Base-by-base conservation (phyloP, 2,113 vertebrate genomes). In the Psephotus haematonotus region DNA sequence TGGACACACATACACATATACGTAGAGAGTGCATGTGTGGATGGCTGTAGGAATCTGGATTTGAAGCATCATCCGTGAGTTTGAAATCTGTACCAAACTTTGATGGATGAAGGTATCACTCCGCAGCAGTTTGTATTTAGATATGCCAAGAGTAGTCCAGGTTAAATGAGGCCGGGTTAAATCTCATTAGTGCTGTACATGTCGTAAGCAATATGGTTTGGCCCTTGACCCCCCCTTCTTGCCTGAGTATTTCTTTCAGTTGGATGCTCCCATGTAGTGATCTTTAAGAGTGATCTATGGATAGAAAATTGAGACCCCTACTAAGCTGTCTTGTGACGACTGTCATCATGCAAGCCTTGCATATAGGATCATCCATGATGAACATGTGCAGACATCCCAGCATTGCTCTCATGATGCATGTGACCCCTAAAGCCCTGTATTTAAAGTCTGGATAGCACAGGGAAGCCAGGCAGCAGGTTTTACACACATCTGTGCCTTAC, bases 1-100 rank as follows among this genome's bases (percentile, higher is more conserved):
- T 6, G 3, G 4, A 4, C 2, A 5, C 10, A 25, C 8, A 52
- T 24, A 27, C 8, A 13, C 6, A 20, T 3, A 69, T 14, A 68
- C 93, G 19, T 25, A 29, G 20, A 57, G 29, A 44, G 35, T 1
- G 0, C 12, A 0, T 31, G 10, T 69, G 17, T 57, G 44, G 18
- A 11, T 74, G 62, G 37, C 65, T 60, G 12, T 68, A 78, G 39
- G 43, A 67, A 12, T 49, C 41, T 79, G 28, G 10, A 35, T 67
- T 89, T 71, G 18, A 82, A 62, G 9, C 49, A 33, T 90, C 79
- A 83, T 29, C n/a, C 67, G 35, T 28, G 37, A 37, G 71, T 47
- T 9, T 86, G 55, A 75, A 49, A 55, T 53, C 25, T 50, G 28
- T 59, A 55, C 31, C 53, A 59, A 86, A 37, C 16, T 43, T 78